Percentiles rank a stretch among this genome's conserved stretches.
Conservation (phyloP, 2,888 invertebrate species). For the Drosophila mimica region DNA sequence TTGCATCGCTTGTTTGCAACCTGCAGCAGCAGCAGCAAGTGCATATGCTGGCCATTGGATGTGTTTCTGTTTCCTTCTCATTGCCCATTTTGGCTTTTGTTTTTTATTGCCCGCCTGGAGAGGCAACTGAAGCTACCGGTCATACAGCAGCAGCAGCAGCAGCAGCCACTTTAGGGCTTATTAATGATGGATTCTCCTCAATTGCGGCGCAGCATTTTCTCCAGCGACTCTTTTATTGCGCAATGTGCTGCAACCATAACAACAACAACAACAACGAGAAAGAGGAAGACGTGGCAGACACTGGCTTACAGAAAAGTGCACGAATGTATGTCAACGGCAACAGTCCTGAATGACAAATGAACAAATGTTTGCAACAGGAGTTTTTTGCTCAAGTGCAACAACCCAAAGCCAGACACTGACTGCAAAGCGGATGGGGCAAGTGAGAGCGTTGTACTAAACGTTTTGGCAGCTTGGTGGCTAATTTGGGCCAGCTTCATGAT, state of each 20-base stretch:
- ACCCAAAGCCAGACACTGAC: constrained; percentile 6
- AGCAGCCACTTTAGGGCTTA: constrained; percentile 83
- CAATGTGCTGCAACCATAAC: constrained; percentile 54
- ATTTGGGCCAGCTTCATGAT: constrained; percentile 63
- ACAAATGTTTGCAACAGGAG: constrained; percentile 70
- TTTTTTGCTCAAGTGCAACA: constrained; percentile 20
- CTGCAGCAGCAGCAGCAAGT: constrained; percentile 58
- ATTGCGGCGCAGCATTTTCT: constrained; percentile 61
- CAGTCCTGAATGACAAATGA: constrained; percentile 84
- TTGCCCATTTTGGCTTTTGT: constrained; percentile 81
- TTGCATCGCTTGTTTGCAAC: constrained; percentile 69
- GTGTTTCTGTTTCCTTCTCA: constrained; percentile 70
- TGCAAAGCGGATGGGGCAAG: constrained; percentile 17
- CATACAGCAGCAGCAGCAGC: constrained; percentile 61
- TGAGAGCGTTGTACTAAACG: constrained; percentile 72
- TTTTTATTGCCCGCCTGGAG: constrained; percentile 77
- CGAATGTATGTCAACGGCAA: constrained; percentile 83
- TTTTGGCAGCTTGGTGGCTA: constrained; percentile 78
- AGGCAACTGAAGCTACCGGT: constrained; percentile 37
- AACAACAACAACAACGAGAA: constrained; percentile 31
- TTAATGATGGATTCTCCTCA: constrained; percentile 82
- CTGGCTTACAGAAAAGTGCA: constrained; percentile 70
- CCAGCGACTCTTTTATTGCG: constrained; percentile 70
- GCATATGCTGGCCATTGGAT: constrained; percentile 64
- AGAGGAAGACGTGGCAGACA: constrained; percentile 15